These are phyloP conservation scores for Horisme vitalbata DNA, from an alignment of 2,888 invertebrate genomes.

Conservation along the genomic window DNA sequence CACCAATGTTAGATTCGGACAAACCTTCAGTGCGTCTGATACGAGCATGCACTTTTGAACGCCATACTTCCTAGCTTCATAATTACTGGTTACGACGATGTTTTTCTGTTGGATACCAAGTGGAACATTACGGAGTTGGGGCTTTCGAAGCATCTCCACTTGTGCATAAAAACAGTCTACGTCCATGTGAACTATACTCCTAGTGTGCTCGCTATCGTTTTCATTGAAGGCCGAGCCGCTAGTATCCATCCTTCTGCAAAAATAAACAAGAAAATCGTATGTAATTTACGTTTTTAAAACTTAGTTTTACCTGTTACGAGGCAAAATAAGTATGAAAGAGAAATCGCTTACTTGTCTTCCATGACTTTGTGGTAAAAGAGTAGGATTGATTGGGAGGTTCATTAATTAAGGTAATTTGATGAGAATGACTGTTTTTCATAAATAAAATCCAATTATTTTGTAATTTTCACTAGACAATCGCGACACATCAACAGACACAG, in stretches of 20 bases:
- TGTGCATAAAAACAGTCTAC: constrained; percentile 94
- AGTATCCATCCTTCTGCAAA: constrained; percentile 76
- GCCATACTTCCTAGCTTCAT: constrained; percentile 89
- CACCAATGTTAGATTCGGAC: constrained; percentile 89
- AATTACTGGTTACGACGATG: constrained; percentile 92
- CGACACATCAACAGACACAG: constrained; percentile 79
- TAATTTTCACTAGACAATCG: constrained; percentile 76
- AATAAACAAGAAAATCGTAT: constrained; percentile 60
- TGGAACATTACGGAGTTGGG: constrained; percentile 85
- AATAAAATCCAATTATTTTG: constrained; percentile 77
- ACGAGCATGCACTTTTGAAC: constrained; percentile 90
- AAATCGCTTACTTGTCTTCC: constrained; percentile 70
- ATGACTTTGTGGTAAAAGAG: constrained; percentile 64
- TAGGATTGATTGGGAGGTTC: constrained; percentile 56
- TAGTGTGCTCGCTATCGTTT: constrained; percentile 80
- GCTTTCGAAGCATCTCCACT: constrained; percentile 90
- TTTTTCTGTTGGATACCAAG: constrained; percentile 93
- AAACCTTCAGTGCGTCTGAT: constrained; percentile 87
- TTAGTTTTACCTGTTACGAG: constrained; percentile 72
- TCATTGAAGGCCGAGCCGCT: constrained; percentile 68
- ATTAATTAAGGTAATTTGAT: constrained; percentile 56
- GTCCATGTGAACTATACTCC: constrained; percentile 90
- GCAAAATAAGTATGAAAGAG: constrained; percentile 46
- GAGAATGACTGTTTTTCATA: constrained; percentile 68
- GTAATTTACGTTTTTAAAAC: constrained; percentile 70